Evolutionary conservation across 2,797 vertebrate species (phyloP).

Genomic region (Masticophis lateralis): DNA sequence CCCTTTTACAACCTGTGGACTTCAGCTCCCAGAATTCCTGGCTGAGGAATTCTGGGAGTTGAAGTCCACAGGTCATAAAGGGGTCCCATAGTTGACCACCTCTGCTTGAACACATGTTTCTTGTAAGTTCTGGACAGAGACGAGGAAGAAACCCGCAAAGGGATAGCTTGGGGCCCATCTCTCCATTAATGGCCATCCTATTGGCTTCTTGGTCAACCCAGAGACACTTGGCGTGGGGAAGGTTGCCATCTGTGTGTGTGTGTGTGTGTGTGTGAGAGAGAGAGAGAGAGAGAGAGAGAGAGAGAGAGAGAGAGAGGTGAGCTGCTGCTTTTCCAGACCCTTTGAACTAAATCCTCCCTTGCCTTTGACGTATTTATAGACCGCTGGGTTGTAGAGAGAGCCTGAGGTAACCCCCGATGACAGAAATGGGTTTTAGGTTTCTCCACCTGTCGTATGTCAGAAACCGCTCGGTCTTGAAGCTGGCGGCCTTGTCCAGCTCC

Average conservation of each 20-base stretch:
- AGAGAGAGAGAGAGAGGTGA: constrained; percentile 16
- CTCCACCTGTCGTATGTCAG: constrained; percentile 40
- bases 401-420: constrained; percentile 57
- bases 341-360: constrained; percentile 45
- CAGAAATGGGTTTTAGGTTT: constrained; percentile 55
- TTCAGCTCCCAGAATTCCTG: neutral
- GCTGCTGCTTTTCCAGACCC: constrained; percentile 17
- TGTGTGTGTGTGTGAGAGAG: too few relatives aligned
- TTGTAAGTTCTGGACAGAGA: too few relatives aligned
- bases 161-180: neutral
- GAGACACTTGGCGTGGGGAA: neutral
- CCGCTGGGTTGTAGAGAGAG: constrained; percentile 30
- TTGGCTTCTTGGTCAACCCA: neutral
- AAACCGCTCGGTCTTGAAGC: constrained; percentile 38
- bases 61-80: neutral
- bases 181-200: neutral
- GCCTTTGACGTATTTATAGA: constrained; percentile 66
- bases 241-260: constrained; percentile 12
- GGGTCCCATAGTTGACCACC: too few relatives aligned
- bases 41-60: neutral
- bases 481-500: neutral
- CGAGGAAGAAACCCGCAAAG: too few relatives aligned
- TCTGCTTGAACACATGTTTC: neutral
- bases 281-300: constrained; percentile 1
- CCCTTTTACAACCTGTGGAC: neutral